phyloP scores from a whole-genome alignment of 2,113 vertebrate species.

The Fregetta grallaria region DNA sequence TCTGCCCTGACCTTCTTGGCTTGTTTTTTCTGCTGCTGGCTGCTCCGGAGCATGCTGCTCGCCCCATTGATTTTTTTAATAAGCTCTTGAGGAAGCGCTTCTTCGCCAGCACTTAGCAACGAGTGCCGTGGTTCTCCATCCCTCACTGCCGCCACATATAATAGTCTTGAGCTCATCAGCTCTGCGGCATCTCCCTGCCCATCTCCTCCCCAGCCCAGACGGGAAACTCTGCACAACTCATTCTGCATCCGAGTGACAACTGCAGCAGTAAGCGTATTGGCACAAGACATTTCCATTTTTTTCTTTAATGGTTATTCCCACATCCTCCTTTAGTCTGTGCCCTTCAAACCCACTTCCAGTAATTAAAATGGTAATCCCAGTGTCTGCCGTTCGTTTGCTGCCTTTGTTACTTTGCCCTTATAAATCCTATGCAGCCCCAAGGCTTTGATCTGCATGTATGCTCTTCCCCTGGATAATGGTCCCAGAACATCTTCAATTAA shows the following conservation, averaged over 20 bases:
- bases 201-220: background rate
- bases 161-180: background rate
- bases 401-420: background rate
- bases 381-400: background rate
- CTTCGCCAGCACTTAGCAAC: background rate
- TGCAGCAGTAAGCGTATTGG: background rate
- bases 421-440: background rate
- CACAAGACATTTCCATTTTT: background rate
- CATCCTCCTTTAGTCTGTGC: background rate
- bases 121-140: background rate
- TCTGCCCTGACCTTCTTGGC: background rate
- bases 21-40: background rate
- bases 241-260: background rate
- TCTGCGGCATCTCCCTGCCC: background rate
- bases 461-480: background rate
- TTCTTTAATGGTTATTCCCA: constrained; percentile 6
- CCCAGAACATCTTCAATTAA: background rate
- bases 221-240: background rate
- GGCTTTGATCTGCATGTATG: background rate
- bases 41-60: background rate
- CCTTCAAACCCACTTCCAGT: background rate
- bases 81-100: background rate
- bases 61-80: background rate
- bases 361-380: constrained; percentile 10
- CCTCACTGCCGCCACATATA: rapidly evolving